A percentile compares a stretch with the other conserved stretches of the same genome.
phyloP scores from a whole-genome alignment of 2,797 vertebrate species.

The Coregonus sp. region DNA sequence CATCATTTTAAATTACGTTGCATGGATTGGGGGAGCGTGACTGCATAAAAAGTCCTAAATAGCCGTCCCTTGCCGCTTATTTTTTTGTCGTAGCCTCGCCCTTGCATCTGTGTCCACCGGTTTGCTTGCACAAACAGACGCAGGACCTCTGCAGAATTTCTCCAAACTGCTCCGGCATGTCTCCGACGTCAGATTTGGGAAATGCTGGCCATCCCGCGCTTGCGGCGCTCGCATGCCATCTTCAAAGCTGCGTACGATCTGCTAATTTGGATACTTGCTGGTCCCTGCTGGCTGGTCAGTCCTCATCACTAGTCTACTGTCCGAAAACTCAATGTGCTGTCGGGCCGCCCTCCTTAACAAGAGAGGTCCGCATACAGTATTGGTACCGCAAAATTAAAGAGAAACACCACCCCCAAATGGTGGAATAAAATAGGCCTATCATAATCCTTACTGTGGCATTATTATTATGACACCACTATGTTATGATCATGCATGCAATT shows the following conservation, averaged over 20 bases:
- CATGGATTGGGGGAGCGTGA: constrained; percentile 1
- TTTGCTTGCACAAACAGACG: constrained; percentile 23
- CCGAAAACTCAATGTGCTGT: constrained; percentile 49
- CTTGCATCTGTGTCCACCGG: constrained; percentile 24
- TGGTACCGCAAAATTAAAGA: constrained; percentile 71
- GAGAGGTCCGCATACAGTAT: constrained; percentile 55
- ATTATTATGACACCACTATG: neutral
- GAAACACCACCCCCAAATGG: constrained; percentile 54
- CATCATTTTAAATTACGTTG: constrained; percentile 68
- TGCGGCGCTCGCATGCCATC: constrained; percentile 14
- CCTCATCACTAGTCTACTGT: constrained; percentile 49
- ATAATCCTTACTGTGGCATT: neutral
- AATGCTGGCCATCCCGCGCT: constrained; percentile 12
- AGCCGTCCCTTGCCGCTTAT: neutral
- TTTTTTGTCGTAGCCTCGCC: constrained; percentile 19
- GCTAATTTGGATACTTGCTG: constrained; percentile 2
- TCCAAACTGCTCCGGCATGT: constrained; percentile 41
- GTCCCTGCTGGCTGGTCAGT: constrained; percentile 10
- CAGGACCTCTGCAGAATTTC: constrained; percentile 61
- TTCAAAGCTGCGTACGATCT: constrained; percentile 12
- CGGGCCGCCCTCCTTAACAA: constrained; percentile 64
- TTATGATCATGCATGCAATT: neutral
- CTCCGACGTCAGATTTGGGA: constrained; percentile 42
- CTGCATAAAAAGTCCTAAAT: neutral
- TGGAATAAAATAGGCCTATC: neutral